Evolutionary conservation across 2,113 vertebrate genomes (phyloP).

Genomic region (Pseudopipra pipra): DNA sequence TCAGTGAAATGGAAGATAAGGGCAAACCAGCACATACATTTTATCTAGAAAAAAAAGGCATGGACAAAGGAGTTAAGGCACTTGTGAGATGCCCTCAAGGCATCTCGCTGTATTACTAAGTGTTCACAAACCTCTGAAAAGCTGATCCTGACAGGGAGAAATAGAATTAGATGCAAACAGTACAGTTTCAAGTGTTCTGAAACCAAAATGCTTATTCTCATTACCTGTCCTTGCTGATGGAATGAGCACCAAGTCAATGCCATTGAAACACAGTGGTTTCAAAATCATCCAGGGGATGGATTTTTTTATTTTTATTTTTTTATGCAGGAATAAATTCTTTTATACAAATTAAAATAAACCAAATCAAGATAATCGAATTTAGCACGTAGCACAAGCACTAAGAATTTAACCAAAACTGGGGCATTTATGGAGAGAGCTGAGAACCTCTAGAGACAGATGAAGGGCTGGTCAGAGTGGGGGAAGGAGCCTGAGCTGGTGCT

Average conservation of each 20-base stretch:
- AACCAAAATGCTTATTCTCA: background rate
- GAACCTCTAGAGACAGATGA: background rate
- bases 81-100: background rate
- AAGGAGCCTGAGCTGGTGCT: background rate
- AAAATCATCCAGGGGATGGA: background rate
- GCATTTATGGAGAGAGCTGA: background rate
- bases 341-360: background rate
- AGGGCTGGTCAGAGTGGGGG: background rate
- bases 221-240: background rate
- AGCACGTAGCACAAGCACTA: background rate
- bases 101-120: background rate
- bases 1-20: background rate
- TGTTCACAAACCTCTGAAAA: background rate
- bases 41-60: background rate
- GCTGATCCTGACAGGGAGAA: background rate
- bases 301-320: background rate
- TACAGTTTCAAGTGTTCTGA: background rate
- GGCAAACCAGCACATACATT: background rate
- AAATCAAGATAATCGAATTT: background rate
- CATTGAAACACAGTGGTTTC: background rate
- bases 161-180: background rate
- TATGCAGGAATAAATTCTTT: background rate
- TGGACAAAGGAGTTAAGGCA: background rate
- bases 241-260: background rate
- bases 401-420: background rate